Base-by-base conservation (phyloP, 2,888 invertebrate species). In the Balanococcus diminutus region DNA sequence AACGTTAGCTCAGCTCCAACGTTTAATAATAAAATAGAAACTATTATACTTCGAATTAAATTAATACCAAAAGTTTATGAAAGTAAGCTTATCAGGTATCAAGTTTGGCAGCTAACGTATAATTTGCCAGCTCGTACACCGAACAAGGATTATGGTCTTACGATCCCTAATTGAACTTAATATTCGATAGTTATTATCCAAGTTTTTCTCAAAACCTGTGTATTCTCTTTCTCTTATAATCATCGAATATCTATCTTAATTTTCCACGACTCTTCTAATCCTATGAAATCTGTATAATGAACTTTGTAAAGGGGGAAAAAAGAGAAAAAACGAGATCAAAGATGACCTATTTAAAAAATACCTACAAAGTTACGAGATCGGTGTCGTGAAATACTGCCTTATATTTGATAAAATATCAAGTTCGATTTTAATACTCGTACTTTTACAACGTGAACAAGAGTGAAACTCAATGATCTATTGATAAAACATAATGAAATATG, bases 31-130 rank as follows among this genome's bases (percentile, higher is more conserved):
- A 75, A 75, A 75, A 75, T 75, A 14, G 32, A 32, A 75, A 28
- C 19, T 75, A 75, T n/a, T 75, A 75, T 36, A 14, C 32, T n/a
- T 19, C 1, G 75, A 75, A 75, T 75, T 16, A 75, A 31, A 32
- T 75, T 75, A 75, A 75, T 75, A 75, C 75, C 75, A 32, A 75
- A n/a, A 31, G 32, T 75, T 75, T 75, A 67, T 67, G 51, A 67
- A 67, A 67, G 28, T 25, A 75, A 75, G 75, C 75, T 75, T 75
- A 75, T 75, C 75, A 32, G 32, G 75, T 75, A 75, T 75, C 75
- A 32, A 75, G 75, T 32, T 75, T 32, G 32, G 32, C 75, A 75
- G 32, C 75, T 75, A 75, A 75, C 32, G 75, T 75, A 75, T 75
- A 75, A 75, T 75, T 75, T 75, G 31, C 36, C 32, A 75, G n/a